Conservation (phyloP, 2,888 invertebrate species). For the Lepidocyrtoides sp. region DNA sequence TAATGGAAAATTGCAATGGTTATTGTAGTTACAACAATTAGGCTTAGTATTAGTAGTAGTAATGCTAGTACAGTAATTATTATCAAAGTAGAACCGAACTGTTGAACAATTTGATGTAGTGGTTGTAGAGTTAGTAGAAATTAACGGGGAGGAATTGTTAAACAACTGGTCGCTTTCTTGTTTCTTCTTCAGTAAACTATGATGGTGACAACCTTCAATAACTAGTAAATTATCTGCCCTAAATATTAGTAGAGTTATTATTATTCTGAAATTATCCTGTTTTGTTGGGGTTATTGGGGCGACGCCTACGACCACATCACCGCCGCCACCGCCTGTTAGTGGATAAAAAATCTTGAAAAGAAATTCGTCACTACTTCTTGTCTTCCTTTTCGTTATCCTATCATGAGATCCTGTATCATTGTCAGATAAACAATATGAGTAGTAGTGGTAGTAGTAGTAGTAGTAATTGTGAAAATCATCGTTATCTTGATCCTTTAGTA, state of each 20-base stretch:
- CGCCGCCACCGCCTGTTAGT: neutral
- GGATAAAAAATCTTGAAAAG: no score
- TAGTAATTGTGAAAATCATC: neutral
- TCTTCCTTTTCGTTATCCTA: neutral
- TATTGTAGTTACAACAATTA: neutral
- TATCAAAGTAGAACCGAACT: constrained; percentile 30
- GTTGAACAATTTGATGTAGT: neutral
- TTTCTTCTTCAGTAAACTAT: constrained; percentile 14
- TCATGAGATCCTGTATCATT: neutral
- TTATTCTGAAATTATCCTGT: neutral
- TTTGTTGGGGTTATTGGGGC: neutral
- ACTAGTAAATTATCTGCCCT: neutral
- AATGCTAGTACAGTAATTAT: neutral
- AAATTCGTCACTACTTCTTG: no score
- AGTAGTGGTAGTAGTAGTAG: constrained; percentile 36
- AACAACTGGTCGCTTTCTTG: constrained; percentile 59
- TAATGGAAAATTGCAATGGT: neutral
- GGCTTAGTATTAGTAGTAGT: constrained; percentile 6
- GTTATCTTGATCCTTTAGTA: neutral
- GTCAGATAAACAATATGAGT: neutral
- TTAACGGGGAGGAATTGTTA: neutral
- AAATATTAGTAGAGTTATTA: neutral
- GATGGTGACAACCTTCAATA: constrained; percentile 4
- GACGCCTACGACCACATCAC: neutral
- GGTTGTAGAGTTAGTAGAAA: neutral